Evolutionary conservation across 1,140 invertebrate species (phyloP).

Genomic region (Leptinotarsa texana): DNA sequence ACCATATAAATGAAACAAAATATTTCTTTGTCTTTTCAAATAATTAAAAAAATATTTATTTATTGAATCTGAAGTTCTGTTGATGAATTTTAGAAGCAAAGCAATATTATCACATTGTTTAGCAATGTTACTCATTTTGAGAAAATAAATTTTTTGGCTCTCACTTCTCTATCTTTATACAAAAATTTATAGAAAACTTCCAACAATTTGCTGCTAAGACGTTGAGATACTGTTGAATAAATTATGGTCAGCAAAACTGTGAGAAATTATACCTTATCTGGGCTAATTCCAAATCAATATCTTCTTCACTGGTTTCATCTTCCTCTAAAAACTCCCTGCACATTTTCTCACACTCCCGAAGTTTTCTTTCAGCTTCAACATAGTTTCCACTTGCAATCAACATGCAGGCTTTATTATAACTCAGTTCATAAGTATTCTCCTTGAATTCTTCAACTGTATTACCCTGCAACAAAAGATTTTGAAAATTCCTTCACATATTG

Average conservation of each 20-base stretch:
- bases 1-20: too few relatives aligned
- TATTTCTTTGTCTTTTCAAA: too few relatives aligned
- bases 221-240: background rate
- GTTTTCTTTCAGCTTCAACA: slow-evolving; percentile 77
- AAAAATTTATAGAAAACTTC: too few relatives aligned
- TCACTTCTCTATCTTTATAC: too few relatives aligned
- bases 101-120: too few relatives aligned
- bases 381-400: slow-evolving; percentile 73
- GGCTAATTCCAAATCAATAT: slow-evolving; percentile 84
- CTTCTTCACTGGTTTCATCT: slow-evolving; percentile 84
- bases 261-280: slow-evolving; percentile 71
- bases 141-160: too few relatives aligned
- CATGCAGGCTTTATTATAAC: slow-evolving; percentile 87
- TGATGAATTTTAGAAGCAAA: too few relatives aligned
- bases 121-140: too few relatives aligned
- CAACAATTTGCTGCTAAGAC: too few relatives aligned
- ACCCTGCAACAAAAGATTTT: background rate
- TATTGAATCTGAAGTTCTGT: too few relatives aligned
- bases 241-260: background rate
- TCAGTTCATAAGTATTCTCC: slow-evolving; percentile 76
- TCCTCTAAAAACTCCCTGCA: slow-evolving; percentile 84
- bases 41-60: too few relatives aligned
- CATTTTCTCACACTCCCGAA: slow-evolving; percentile 81
- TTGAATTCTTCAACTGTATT: slow-evolving; percentile 46
- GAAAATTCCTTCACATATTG: background rate